These are phyloP conservation scores for Drosophila hamatofila DNA, from an alignment of 2,888 invertebrate genomes.

Conservation along the genomic window DNA sequence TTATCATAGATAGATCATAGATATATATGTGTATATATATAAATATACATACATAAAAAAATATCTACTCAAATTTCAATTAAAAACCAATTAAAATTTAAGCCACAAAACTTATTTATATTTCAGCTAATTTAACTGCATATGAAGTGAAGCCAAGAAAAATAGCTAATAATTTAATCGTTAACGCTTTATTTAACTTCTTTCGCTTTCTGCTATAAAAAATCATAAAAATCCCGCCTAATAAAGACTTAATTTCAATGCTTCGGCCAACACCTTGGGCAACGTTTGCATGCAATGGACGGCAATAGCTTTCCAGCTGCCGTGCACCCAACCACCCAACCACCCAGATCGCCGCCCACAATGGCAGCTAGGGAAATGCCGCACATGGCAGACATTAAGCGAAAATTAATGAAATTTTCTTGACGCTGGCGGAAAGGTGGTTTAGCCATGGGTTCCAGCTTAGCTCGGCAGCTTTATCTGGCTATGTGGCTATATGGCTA, in stretches of 20 bases:
- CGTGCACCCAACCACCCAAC: neutral
- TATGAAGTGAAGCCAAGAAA: neutral
- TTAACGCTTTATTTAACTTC: constrained; percentile 4
- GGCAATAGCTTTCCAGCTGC: constrained; percentile 1
- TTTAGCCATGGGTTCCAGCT: constrained; percentile 31
- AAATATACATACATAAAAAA: no score
- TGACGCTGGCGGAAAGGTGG: constrained; percentile 37
- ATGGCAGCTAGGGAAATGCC: constrained; percentile 61
- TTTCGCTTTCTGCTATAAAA: neutral
- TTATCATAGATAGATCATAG: no score
- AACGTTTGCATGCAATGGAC: constrained; percentile 4
- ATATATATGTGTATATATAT: no score
- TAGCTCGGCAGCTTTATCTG: constrained; percentile 41
- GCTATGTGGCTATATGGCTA: constrained; percentile 14
- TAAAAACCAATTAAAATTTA: neutral
- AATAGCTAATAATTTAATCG: neutral
- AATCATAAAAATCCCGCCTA: constrained; percentile 1
- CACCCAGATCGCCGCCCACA: neutral
- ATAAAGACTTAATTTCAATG: constrained; percentile 13
- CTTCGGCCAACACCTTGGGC: constrained; percentile 14
- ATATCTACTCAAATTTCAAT: neutral
- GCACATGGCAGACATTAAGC: constrained; percentile 80
- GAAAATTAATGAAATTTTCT: constrained; percentile 79
- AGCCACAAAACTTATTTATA: neutral
- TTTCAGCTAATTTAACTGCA: neutral